Base-by-base conservation (phyloP, 2,888 invertebrate species). In the Scrobipalpa costella region DNA sequence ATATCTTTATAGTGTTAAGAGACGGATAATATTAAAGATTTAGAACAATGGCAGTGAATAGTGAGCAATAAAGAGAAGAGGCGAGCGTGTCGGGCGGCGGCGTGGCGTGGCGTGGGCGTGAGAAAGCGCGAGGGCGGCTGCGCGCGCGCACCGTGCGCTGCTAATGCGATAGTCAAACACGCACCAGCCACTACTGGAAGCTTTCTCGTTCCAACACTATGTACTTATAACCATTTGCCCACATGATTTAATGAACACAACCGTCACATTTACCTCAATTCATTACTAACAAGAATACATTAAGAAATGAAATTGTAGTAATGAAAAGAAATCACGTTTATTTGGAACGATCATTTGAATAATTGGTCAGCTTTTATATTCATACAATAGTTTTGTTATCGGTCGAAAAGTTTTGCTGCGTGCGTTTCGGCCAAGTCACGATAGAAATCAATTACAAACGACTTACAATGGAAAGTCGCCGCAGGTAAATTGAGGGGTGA, bases 161-260 rank as follows among this genome's bases (percentile, higher is more conserved):
- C 83, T 90, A 90, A 90, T 83, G 79, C 73, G 73, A 74, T 73
- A 73, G 71, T 74, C 86, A 90, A 88, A 90, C 86, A 90, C 79
- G 80, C 79, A 78, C 73, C 73, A 69, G 68, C 69, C 70, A 64
- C 69, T 69, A 63, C 67, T 67, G 63, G 64, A 13, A 34, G 50
- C 61, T 50, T 36, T 34, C 50, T 60, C 21, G 59, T 33, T 60
- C 47, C 19, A 47, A 15, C 27, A 40, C 59, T 47, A 60, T 60
- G 27, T 44, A 47, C 13, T 21, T 33, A 38, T 40, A 15, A 40
- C 40, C 40, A 8, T 17, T 40, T 58, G 15, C n/a, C 36, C 13
- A 52, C 49, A 58, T 58, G 13, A 58, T 58, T 58, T 38, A 21
- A 57, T n/a, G 17, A 11, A 34, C 21, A 17, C 36, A 36, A 17